Evolutionary conservation across 2,797 vertebrate genomes (phyloP).

Genomic region (Chrosomus eos): DNA sequence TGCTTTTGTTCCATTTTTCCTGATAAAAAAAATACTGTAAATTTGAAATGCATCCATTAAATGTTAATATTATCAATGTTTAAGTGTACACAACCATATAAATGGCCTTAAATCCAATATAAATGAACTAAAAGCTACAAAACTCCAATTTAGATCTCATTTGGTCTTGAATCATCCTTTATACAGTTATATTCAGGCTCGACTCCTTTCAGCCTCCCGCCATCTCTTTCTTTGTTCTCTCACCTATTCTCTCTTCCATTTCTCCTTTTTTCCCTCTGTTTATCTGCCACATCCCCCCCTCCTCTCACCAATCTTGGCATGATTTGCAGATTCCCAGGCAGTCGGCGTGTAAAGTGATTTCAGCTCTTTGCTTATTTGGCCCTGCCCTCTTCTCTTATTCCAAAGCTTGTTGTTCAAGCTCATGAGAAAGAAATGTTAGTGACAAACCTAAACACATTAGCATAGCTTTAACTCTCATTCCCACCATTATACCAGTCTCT

Average conservation of each 20-base stretch:
- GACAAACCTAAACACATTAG: constrained; percentile 57
- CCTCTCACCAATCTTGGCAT: constrained; percentile 74
- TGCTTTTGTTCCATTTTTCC: neutral
- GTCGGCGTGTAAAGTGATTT: constrained; percentile 73
- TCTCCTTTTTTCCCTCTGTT: constrained; percentile 50
- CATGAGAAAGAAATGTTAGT: constrained; percentile 53
- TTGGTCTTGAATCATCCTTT: neutral
- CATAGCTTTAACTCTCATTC: constrained; percentile 49
- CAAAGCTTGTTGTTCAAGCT: constrained; percentile 54
- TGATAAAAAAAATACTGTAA: neutral
- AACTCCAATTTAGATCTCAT: neutral
- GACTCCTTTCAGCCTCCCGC: neutral
- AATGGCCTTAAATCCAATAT: neutral
- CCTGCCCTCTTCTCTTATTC: constrained; percentile 51
- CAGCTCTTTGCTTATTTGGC: constrained; percentile 70
- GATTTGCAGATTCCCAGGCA: constrained; percentile 78
- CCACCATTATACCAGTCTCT: constrained; percentile 54
- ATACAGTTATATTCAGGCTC: neutral
- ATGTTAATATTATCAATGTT: neutral
- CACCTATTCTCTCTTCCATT: constrained; percentile 23
- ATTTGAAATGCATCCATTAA: neutral
- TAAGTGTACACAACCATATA: neutral
- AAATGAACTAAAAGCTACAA: neutral
- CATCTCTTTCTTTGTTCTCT: constrained; percentile 25
- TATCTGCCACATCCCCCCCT: constrained; percentile 50